Percentiles rank a stretch among this genome's conserved stretches.
phyloP scores from a whole-genome alignment of 2,888 invertebrate species.

The Vesta saturnalis region DNA sequence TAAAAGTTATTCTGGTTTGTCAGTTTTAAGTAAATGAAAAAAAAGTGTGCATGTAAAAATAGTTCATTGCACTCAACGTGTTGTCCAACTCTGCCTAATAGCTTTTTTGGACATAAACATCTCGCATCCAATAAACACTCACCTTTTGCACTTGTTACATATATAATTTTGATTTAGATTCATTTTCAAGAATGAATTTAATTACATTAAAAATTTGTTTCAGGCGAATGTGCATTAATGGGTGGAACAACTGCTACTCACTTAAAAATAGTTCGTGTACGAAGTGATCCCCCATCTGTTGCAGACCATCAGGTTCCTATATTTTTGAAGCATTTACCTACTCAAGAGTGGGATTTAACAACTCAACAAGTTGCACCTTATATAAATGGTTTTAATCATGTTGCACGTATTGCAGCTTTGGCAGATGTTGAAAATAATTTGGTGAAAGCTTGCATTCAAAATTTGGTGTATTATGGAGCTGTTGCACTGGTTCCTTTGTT shows the following conservation, averaged over 20 bases:
- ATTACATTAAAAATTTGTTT: slow-evolving; percentile 50
- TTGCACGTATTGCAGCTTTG: slow-evolving; percentile 87
- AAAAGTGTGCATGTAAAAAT: too few relatives aligned
- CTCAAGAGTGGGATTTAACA: slow-evolving; percentile 89
- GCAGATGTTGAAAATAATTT: slow-evolving; percentile 93
- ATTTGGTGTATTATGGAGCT: slow-evolving; percentile 82
- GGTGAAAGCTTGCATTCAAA: slow-evolving; percentile 94
- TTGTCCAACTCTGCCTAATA: too few relatives aligned
- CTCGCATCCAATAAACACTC: too few relatives aligned
- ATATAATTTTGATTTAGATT: background rate
- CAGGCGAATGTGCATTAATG: slow-evolving; percentile 62
- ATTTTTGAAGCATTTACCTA: slow-evolving; percentile 63
- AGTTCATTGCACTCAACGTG: too few relatives aligned
- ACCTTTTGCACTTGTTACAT: too few relatives aligned
- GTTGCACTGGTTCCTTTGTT: slow-evolving; percentile 70
- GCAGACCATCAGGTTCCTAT: slow-evolving; percentile 93
- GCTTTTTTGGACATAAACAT: too few relatives aligned
- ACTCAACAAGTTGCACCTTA: slow-evolving; percentile 89
- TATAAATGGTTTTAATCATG: slow-evolving; percentile 93
- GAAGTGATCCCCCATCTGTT: slow-evolving; percentile 83
- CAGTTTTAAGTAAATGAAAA: too few relatives aligned
- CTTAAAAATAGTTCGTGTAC: slow-evolving; percentile 85
- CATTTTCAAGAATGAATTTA: background rate
- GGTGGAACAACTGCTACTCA: slow-evolving; percentile 91
- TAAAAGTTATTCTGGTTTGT: too few relatives aligned